Conservation (phyloP, 2,888 invertebrate species). For the Philaethria dido region DNA sequence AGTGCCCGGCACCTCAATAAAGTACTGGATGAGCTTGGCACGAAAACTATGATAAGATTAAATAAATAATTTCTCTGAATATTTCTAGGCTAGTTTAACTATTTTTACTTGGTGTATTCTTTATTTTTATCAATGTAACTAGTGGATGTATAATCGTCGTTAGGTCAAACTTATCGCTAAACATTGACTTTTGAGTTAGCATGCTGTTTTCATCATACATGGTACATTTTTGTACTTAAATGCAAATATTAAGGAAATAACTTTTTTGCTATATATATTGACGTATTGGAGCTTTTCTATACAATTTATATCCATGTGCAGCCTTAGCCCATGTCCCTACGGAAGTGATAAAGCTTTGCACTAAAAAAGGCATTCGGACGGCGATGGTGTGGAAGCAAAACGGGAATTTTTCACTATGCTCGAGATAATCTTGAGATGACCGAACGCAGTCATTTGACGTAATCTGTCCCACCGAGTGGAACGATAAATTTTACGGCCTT, state of each 20-base stretch:
- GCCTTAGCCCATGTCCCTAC: conserved; percentile 70
- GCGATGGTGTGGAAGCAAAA: conserved; percentile 79
- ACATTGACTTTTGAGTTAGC: too few relatives aligned
- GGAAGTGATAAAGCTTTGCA: conserved; percentile 84
- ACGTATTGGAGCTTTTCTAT: conserved; percentile 55
- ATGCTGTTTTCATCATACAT: too few relatives aligned
- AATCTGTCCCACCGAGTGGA: conserved; percentile 58
- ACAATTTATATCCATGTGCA: conserved; percentile 48
- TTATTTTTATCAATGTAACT: too few relatives aligned
- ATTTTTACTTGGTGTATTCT: not conserved
- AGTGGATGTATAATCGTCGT: too few relatives aligned
- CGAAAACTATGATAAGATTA: not conserved
- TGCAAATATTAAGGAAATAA: too few relatives aligned
- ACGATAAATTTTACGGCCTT: conserved; percentile 59
- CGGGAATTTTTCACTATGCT: conserved; percentile 65
- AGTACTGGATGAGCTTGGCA: conserved; percentile 50
- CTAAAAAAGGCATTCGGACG: conserved; percentile 78
- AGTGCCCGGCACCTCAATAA: conserved; percentile 48
- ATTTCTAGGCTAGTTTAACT: not conserved
- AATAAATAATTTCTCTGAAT: not conserved
- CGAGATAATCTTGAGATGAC: conserved; percentile 68
- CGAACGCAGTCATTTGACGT: conserved; percentile 48
- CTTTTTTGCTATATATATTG: not conserved
- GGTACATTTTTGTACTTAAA: too few relatives aligned
- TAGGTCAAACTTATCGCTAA: too few relatives aligned